Evolutionary conservation across 1,140 invertebrate genomes (phyloP).

Genomic region (Pachyrhynchus sulphureomaculatus): DNA sequence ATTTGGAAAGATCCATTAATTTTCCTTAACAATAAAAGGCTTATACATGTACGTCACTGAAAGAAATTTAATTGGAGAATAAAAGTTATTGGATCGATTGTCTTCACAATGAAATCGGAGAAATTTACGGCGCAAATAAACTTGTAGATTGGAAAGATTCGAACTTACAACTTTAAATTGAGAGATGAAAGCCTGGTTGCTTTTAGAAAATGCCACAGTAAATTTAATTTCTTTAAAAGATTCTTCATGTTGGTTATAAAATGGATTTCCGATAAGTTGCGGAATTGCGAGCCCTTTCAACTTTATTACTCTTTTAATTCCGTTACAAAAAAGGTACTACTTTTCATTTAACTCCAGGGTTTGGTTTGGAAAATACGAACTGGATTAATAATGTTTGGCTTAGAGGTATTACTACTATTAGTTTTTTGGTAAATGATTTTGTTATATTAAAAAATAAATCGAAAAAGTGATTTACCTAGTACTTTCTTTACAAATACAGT

Average conservation of each 20-base stretch:
- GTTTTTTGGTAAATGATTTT: no score
- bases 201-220: slow-evolving; percentile 15
- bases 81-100: slow-evolving; percentile 14
- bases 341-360: no score
- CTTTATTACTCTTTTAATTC: slow-evolving; percentile 24
- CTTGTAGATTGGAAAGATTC: slow-evolving; percentile 26
- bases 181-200: slow-evolving; percentile 7
- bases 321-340: no score
- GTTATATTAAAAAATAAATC: no score
- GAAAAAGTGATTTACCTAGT: no score
- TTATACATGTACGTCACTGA: neutral
- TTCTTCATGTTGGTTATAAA: slow-evolving; percentile 22
- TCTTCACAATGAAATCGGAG: slow-evolving; percentile 8
- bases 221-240: slow-evolving; percentile 32
- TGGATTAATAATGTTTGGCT: no score
- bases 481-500: no score
- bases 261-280: slow-evolving; percentile 22
- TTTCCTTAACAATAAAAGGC: no score
- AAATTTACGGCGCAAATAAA: slow-evolving; percentile 23
- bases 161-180: slow-evolving; percentile 16
- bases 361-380: no score
- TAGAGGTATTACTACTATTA: no score
- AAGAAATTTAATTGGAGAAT: slow-evolving; percentile 12
- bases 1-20: no score
- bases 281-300: slow-evolving; percentile 11